Evolutionary conservation across 2,797 vertebrate genomes (phyloP), one percentile per base, ranked within the genome.

Genomic region (Ctenopoma kingsleyae): DNA sequence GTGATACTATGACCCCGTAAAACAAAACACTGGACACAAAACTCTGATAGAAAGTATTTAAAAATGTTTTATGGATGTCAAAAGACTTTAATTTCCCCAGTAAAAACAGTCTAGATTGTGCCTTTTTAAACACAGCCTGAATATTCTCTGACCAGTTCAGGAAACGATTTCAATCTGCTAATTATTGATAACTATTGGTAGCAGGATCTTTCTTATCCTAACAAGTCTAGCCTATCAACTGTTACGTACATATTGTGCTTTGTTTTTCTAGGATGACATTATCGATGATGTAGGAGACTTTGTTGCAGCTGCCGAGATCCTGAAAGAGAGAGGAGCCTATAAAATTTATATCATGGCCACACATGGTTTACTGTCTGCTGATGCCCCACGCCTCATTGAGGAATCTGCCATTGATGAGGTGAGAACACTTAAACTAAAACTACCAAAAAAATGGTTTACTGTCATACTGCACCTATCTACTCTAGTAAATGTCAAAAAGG

Each of bases 341-440:
- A 99, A 99, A 88, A 99, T 99, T 60, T 99, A 97, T 17, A 96
- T 99, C 80, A 99, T 99, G 98, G 98, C 97, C 40, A 99, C 98
- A 3, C 98, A 99, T 0, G 98, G 98, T 67, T 94, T 99, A 25
- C 92, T 99, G 88, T 99, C 98, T 3, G 97, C 96, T 0, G 98
- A 99, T 10, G 98, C 98, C 0, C 98, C 98, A 0, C 96, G 95
- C 25, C 96, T 99, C 69, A 98, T 99, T 8, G 98, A 99, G 81
- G 98, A 99, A 47, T 99, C 98, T 0, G 94, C 96, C 64, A 96
- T 99, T 0, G 97, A 99, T 5, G 98, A 98, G 95, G 98, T 97
- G 68, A 92, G 78, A 8, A 20, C 36, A 5, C 32, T 2, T 8
- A 0, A 35, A 35, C 6, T 0, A 5, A 38, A 38, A 38, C 10